phyloP scores from a whole-genome alignment of 1,140 invertebrate species.

The Ceratina australensis region DNA sequence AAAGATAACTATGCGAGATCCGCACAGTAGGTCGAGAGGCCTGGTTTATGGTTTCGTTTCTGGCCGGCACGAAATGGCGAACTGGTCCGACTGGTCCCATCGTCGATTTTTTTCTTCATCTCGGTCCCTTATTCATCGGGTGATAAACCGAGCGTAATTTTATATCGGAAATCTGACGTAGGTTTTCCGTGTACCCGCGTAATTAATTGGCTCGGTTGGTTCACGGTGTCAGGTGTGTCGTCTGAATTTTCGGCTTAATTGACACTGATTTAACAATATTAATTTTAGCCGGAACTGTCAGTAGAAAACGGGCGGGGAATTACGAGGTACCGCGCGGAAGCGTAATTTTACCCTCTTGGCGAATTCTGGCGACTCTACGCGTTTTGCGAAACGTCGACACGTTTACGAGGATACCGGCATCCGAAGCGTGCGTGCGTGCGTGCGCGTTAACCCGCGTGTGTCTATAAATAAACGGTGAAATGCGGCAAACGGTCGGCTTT shows the following conservation, averaged over 20 bases:
- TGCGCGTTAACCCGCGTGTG: slow-evolving; percentile 55
- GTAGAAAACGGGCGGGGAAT: slow-evolving; percentile 34
- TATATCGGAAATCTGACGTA: too few relatives aligned
- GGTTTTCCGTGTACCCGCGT: not conserved
- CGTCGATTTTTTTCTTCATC: slow-evolving; percentile 36
- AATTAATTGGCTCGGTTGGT: not conserved
- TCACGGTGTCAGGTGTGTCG: not conserved
- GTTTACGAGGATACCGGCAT: slow-evolving; percentile 63
- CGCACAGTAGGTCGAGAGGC: not conserved
- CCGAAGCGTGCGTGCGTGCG: slow-evolving; percentile 60
- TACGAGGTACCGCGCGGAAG: slow-evolving; percentile 44
- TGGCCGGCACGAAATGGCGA: slow-evolving; percentile 61
- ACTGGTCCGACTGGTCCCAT: slow-evolving; percentile 66
- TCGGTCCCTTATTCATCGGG: slow-evolving; percentile 30
- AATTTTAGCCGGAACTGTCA: slow-evolving; percentile 58
- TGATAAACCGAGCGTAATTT: slow-evolving; percentile 20
- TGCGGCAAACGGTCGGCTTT: slow-evolving; percentile 68
- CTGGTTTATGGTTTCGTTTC: slow-evolving; percentile 25
- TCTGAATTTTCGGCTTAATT: slow-evolving; percentile 40
- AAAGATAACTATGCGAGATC: slow-evolving; percentile 4
- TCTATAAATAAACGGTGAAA: slow-evolving; percentile 69
- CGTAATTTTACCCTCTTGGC: slow-evolving; percentile 64
- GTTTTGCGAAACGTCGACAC: slow-evolving; percentile 66
- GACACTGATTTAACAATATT: slow-evolving; percentile 58
- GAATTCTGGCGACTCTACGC: slow-evolving; percentile 60